Percentiles rank a stretch among this genome's conserved stretches.
Evolutionary conservation across 2,113 vertebrate genomes (phyloP).

Genomic region (Triplophysa tibetana): DNA sequence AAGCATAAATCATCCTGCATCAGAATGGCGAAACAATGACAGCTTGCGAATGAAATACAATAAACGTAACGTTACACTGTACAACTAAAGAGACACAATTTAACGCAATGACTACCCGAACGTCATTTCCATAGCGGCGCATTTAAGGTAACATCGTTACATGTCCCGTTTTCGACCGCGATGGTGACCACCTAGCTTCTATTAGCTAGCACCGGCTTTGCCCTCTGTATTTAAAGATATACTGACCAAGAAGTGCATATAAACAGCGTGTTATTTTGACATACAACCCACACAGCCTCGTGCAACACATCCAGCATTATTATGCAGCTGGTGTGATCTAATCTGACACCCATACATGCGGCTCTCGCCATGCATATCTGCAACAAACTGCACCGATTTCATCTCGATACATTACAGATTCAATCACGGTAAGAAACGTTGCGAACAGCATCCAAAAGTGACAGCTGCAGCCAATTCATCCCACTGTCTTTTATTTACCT

Average conservation of each 20-base stretch:
- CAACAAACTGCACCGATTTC: conserved; percentile 30
- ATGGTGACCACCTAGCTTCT: background rate
- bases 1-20: background rate
- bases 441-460: background rate
- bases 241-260: background rate
- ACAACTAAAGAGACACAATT: background rate
- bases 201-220: background rate
- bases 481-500: background rate
- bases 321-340: conserved; percentile 9
- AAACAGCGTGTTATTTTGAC: background rate
- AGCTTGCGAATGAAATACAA: background rate
- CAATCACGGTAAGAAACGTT: background rate
- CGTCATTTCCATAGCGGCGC: too few relatives aligned
- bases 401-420: conserved; percentile 42
- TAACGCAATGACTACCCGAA: too few relatives aligned
- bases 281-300: background rate
- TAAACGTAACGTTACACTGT: background rate
- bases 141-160: background rate
- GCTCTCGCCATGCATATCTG: background rate
- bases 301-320: background rate
- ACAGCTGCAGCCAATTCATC: background rate
- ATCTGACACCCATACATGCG: conserved; percentile 20
- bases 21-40: background rate
- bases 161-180: background rate
- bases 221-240: background rate